Base-by-base conservation (phyloP, 2,888 invertebrate species). In the Hirtodrosophila confusa region DNA sequence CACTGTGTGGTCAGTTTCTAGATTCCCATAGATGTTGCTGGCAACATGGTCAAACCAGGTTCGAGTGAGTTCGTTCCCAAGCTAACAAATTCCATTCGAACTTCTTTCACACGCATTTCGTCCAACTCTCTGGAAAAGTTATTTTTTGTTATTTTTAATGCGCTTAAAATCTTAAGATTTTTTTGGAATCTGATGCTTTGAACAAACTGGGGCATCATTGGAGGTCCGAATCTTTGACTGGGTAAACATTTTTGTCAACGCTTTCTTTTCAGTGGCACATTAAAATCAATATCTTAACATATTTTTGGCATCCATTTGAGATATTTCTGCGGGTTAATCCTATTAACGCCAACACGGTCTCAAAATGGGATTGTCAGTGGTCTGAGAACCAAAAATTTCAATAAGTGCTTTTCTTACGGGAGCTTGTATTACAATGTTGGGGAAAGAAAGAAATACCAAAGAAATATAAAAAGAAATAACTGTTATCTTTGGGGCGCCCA, bases 151-250 rank as follows among this genome's bases (percentile, higher is more conserved):
- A 29, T 45, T 57, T 61, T 51, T 80, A 80, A 80, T 69, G 85
- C 85, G 82, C 85, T 84, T 80, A 84, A 74, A 23, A 65, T 68
- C 75, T 74, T 75, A 70, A 72, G 11, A 48, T 45, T 58, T 43
- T 24, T 67, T 43, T 33, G 44, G 31, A 36, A 11, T 41, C 36
- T 17, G 23, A 36, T 23, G 36, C 31, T 37, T 12, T 55, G 29
- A 43, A 24, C n/a, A 40, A 36, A 12, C 40, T 37, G 35, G 41
- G 11, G 51, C 64, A 23, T 57, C 57, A 57, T 53, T 61, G 80
- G 76, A 24, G 76, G 76, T 73, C 72, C 33, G 24, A 27, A 33
- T 35, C 39, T 31, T 35, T 29, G 44, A 47, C 36, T 40, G 54
- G 37, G 48, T 43, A 63, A 69, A 54, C 56, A 33, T 23, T 53